Evolutionary conservation across 2,113 vertebrate species (phyloP).

Genomic region (Ibidorhyncha struthersii): DNA sequence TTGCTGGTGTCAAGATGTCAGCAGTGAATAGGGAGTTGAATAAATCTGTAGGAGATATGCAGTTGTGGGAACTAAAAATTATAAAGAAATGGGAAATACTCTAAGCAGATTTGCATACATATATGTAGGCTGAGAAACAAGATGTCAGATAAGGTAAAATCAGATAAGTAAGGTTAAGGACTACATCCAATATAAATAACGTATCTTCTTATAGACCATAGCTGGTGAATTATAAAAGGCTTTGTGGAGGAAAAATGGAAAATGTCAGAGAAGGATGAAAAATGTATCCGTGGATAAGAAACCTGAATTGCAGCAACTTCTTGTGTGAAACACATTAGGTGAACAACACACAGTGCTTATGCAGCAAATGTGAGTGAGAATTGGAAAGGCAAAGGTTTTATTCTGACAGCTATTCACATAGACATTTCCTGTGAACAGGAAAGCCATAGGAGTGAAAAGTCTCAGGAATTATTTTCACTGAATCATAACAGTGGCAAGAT

Average conservation of each 20-base stretch:
- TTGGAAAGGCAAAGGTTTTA: not conserved
- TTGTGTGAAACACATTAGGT: not conserved
- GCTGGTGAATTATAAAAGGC: not conserved
- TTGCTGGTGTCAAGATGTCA: constrained; percentile 26
- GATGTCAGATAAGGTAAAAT: constrained; percentile 15
- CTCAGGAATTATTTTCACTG: not conserved
- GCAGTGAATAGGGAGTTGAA: constrained; percentile 20
- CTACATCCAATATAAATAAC: not conserved
- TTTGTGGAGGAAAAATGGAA: not conserved
- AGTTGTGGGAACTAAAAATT: constrained; percentile 27
- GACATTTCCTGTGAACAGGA: not conserved
- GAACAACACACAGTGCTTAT: not conserved
- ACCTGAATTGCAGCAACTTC: not conserved
- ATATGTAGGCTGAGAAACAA: not conserved
- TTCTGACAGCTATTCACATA: not conserved
- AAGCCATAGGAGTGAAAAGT: not conserved
- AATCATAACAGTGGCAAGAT: not conserved
- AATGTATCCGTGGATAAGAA: not conserved
- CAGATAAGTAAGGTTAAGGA: not conserved
- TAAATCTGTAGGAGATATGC: not conserved
- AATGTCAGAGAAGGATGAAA: not conserved
- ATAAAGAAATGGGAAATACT: not conserved
- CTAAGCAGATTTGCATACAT: not conserved
- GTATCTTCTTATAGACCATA: not conserved
- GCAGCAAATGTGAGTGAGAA: not conserved